Evolutionary conservation across 2,888 invertebrate species (phyloP).

Genomic region (Drosophila dives): DNA sequence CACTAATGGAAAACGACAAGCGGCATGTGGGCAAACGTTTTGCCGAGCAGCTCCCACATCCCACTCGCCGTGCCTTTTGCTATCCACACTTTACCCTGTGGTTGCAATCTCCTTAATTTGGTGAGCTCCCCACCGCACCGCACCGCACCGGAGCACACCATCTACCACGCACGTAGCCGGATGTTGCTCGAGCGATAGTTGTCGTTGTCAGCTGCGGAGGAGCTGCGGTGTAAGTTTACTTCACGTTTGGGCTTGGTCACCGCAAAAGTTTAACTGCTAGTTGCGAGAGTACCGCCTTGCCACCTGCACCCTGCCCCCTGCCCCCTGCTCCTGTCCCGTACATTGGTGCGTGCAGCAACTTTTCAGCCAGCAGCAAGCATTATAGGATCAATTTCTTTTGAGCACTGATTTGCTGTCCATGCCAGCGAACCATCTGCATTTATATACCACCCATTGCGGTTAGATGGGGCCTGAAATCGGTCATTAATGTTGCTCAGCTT

Average conservation of each 20-base stretch:
- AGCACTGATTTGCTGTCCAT: conserved; percentile 53
- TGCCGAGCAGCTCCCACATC: conserved; percentile 18
- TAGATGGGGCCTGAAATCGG: conserved; percentile 17
- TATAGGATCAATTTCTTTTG: conserved; percentile 61
- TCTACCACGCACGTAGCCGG: conserved; percentile 65
- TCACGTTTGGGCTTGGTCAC: conserved; percentile 60
- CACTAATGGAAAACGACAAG: conserved; percentile 80
- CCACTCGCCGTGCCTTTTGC: neutral
- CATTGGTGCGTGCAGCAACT: conserved; percentile 35
- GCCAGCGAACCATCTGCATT: conserved; percentile 2
- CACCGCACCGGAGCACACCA: conserved; percentile 5
- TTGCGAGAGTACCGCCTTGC: conserved; percentile 37
- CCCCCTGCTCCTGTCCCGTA: neutral
- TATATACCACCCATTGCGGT: conserved; percentile 19
- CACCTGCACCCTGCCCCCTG: neutral
- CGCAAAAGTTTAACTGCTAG: conserved; percentile 74
- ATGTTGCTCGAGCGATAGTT: conserved; percentile 71
- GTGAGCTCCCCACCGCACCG: conserved; percentile 10
- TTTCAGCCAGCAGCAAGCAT: conserved; percentile 53
- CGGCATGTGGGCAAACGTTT: conserved; percentile 73
- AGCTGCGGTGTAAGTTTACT: conserved; percentile 58
- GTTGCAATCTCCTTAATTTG: conserved; percentile 53
- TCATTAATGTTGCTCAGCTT: conserved; percentile 35
- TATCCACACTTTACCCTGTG: conserved; percentile 3
- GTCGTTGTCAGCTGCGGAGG: conserved; percentile 58